Conservation (phyloP, 2,888 invertebrate genomes). For the Eurois occulta region DNA sequence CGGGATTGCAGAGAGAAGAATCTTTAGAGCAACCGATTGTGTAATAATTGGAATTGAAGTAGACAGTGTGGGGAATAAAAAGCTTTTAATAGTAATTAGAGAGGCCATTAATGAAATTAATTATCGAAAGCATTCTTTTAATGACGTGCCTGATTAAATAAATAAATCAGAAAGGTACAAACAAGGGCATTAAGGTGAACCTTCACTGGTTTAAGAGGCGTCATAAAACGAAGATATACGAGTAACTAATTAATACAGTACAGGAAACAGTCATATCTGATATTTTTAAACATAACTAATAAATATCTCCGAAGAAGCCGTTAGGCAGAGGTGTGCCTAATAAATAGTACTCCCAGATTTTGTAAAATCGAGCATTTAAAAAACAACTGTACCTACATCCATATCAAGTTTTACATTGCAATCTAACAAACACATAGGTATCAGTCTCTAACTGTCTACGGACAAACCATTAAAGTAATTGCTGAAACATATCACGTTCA, state of each 20-base stretch:
- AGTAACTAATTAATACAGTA: neutral
- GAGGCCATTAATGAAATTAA: neutral
- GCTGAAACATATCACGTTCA: conserved; percentile 24
- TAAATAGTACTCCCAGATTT: neutral
- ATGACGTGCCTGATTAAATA: neutral
- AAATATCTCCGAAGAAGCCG: neutral
- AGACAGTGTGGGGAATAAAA: neutral
- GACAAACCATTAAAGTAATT: conserved; percentile 40
- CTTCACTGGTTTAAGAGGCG: neutral
- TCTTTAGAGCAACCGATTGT: conserved; percentile 2
- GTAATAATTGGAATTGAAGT: conserved; percentile 13
- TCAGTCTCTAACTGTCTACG: neutral
- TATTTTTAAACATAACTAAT: neutral
- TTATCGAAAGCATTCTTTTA: neutral
- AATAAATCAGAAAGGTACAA: neutral
- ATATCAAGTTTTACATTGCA: neutral
- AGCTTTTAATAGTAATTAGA: neutral
- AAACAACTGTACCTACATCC: neutral
- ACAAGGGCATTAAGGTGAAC: neutral
- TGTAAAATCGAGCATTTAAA: neutral
- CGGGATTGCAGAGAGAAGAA: neutral
- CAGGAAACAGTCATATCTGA: neutral
- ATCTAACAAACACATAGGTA: neutral
- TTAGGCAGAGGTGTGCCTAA: neutral
- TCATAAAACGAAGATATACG: neutral